Base-by-base conservation (phyloP, 2,113 vertebrate genomes). In the Struthio camelus region DNA sequence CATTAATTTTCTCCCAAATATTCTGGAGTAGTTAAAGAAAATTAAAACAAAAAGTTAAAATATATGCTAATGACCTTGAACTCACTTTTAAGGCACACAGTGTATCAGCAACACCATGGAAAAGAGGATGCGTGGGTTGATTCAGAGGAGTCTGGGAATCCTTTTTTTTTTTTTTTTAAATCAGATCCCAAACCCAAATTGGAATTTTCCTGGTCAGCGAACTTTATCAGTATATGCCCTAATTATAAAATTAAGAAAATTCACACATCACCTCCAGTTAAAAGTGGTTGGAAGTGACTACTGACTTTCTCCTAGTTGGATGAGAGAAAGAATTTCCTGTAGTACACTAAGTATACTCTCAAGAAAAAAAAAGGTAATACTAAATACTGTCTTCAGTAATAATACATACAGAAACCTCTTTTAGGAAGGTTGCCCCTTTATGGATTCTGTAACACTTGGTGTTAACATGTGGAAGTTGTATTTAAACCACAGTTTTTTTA, bases 401-500 rank as follows among this genome's bases (percentile, higher is more conserved):
- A 36, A 62, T 20, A 28, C 38, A 3, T 25, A 48, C 58, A 42
- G 62, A 77, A 89, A 40, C 4, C 40, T 44, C n/a, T 56, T 56
- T 14, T 28, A 28, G 54, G 12, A 24, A 56, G 54, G 28, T 56
- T 2, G 6, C 40, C 22, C 53, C 12, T 42, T 11, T 17, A 20
- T 22, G 32, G 34, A 22, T 32, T 73, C 53, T 82, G 28, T 24
- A 81, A 56, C 34, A 7, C 19, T 69, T 5, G n/a, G n/a, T n/a
- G n/a, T n/a, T n/a, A n/a, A n/a, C 8, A 7, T 16, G 12, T 61
- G 27, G 73, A 75, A 65, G 8, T 36, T 81, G 17, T 15, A 69
- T 16, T 73, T 22, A 10, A 5, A 56, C 1, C 30, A 32, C 17
- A 38, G 10, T 67, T 0, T 0, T 42, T 53, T 84, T 15, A 59